Evolutionary conservation across 92 coral and sea anemone genomes (phyloP).

Genomic region (Epizoanthus rinbou): DNA sequence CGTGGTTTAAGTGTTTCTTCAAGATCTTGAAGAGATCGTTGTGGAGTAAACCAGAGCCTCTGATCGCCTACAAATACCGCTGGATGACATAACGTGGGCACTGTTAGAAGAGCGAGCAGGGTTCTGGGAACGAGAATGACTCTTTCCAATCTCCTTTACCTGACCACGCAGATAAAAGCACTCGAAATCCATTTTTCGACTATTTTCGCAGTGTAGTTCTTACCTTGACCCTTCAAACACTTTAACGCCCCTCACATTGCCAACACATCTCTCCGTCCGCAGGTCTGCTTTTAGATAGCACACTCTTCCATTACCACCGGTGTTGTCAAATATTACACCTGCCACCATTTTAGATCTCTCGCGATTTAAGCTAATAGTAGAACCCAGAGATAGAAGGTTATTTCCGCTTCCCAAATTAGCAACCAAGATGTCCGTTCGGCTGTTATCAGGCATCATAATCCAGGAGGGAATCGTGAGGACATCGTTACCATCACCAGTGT

Average conservation of each 20-base stretch:
- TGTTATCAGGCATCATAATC: background rate
- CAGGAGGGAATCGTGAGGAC: constrained; percentile 47
- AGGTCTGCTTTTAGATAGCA: constrained; percentile 22
- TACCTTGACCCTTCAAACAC: constrained; percentile 29
- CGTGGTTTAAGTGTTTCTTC: too few species aligned
- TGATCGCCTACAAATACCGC: too few species aligned
- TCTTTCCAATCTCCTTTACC: too few species aligned
- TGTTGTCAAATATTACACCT: constrained; percentile 20
- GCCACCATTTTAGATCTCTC: background rate
- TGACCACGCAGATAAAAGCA: too few species aligned
- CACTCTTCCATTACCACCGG: constrained; percentile 9
- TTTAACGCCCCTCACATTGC: constrained; percentile 14
- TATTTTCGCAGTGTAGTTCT: too few species aligned
- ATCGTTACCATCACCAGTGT: constrained; percentile 61
- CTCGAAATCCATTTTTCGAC: too few species aligned
- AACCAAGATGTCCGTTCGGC: background rate
- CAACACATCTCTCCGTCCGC: constrained; percentile 5
- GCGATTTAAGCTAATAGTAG: background rate
- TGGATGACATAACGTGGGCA: too few species aligned
- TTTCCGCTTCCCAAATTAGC: constrained; percentile 1
- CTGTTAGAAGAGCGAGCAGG: too few species aligned
- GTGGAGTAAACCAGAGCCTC: too few species aligned
- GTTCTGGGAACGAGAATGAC: too few species aligned
- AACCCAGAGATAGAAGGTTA: constrained; percentile 14
- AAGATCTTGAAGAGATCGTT: too few species aligned